Base-by-base conservation (phyloP, 2,113 vertebrate genomes). In the Lophius piscatorius region DNA sequence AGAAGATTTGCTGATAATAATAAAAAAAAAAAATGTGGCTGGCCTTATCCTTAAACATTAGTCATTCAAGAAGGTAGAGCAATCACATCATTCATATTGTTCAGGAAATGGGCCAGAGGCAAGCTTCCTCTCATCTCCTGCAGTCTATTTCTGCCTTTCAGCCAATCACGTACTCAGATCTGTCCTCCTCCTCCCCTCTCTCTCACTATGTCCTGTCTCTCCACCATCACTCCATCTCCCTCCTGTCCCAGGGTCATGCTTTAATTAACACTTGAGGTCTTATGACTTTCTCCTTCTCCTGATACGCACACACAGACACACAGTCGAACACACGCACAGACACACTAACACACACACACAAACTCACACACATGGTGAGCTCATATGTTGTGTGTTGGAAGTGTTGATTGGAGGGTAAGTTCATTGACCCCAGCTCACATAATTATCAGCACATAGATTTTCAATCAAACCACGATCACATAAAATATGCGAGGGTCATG, bases 191-290 rank as follows among this genome's bases (percentile, higher is more conserved):
- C 58, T 63, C 61, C 41, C 47, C 21, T 35, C 21, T 16, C 14
- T 7, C 16, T 16, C 26, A 14, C 46, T 67, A 21, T 59, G 33
- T 11, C 2, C 49, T 62, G 7, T 9, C 41, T 21, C 40, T 46
- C 51, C 14, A 59, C 52, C 34, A 10, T 63, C 14, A 8, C 18
- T 5, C 60, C n/a, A n/a, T 70, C 58, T 31, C 69, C 39, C 50
- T 66, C 48, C 70, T 63, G 73, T 87, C 84, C 82, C 79, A 79
- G 83, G 82, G 83, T 84, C 84, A 83, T 66, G 46, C 76, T 84
- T 87, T 89, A 89, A 89, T 89, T 89, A 89, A 87, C 88, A 89
- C 86, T 85, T 85, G 75, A 87, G 84, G 79, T 81, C 82, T 84
- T 83, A 84, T 80, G 81, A 85, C 78, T 78, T 82, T 63, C 63